Evolutionary conservation across 2,113 vertebrate species (phyloP).

Genomic region (Pelmatolapia mariae): DNA sequence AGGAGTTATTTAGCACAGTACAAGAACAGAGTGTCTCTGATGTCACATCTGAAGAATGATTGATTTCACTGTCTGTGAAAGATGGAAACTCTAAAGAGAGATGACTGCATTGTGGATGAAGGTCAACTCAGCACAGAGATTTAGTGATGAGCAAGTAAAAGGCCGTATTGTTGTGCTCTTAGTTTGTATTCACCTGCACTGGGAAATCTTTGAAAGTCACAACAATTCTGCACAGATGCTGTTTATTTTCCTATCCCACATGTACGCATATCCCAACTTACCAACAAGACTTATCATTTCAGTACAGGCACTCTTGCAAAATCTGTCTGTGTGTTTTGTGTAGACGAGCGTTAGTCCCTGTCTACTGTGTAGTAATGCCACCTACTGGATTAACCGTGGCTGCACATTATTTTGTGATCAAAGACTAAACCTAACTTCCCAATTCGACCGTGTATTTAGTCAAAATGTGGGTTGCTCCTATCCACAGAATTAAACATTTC

Average conservation of each 20-base stretch:
- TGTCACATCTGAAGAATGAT: background rate
- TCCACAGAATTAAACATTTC: background rate
- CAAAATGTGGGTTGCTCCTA: background rate
- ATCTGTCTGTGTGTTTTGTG: background rate
- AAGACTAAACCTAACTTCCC: background rate
- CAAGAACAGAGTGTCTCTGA: slow-evolving; percentile 9
- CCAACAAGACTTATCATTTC: background rate
- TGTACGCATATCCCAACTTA: background rate
- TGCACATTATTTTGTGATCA: background rate
- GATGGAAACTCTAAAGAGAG: background rate
- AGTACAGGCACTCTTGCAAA: background rate
- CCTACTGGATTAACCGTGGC: slow-evolving; percentile 35
- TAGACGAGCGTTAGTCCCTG: background rate
- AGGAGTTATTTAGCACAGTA: slow-evolving; percentile 21
- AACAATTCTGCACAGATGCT: background rate
- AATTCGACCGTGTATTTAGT: slow-evolving; percentile 3
- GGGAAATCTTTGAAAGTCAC: background rate
- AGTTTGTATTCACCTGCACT: background rate
- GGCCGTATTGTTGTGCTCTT: background rate
- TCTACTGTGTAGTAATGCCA: slow-evolving; percentile 49
- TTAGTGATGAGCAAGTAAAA: background rate
- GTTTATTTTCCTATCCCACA: background rate
- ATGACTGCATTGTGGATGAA: background rate
- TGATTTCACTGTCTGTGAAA: background rate
- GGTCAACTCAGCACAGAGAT: background rate